Percentiles rank a stretch among this genome's conserved stretches.
These are phyloP conservation scores for Panzeria rudis DNA, from an alignment of 2,888 invertebrate species.

Conservation along the genomic window DNA sequence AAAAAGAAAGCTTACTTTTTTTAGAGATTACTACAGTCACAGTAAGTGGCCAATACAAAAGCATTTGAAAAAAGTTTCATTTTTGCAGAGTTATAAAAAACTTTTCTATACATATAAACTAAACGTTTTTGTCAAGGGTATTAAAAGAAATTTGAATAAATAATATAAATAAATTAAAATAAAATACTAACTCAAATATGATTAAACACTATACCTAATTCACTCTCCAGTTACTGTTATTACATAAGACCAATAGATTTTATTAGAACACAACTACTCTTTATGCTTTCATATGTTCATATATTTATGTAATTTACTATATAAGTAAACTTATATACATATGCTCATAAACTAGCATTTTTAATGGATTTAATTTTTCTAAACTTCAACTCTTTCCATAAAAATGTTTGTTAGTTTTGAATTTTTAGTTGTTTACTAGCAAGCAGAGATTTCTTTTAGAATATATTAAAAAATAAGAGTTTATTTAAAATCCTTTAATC, in stretches of 20 bases:
- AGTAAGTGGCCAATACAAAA: neutral
- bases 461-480: neutral
- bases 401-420: conserved; percentile 4
- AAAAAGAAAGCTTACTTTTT: neutral
- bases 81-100: too few relatives aligned
- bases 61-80: too few relatives aligned
- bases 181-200: too few relatives aligned
- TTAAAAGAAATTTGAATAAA: too few relatives aligned
- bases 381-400: conserved; percentile 23
- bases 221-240: neutral
- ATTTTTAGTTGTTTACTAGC: neutral
- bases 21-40: neutral
- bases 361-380: conserved; percentile 20
- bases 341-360: conserved; percentile 32
- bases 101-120: too few relatives aligned
- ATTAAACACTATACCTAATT: neutral
- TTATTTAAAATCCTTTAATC: conserved; percentile 29
- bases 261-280: neutral
- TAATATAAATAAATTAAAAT: too few relatives aligned
- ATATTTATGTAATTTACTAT: neutral
- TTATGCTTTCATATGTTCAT: neutral
- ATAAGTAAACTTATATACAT: neutral
- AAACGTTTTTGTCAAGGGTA: too few relatives aligned
- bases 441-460: neutral
- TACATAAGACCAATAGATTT: neutral